Evolutionary conservation across 2,113 vertebrate genomes (phyloP).

Genomic region (Scalopus aquaticus): DNA sequence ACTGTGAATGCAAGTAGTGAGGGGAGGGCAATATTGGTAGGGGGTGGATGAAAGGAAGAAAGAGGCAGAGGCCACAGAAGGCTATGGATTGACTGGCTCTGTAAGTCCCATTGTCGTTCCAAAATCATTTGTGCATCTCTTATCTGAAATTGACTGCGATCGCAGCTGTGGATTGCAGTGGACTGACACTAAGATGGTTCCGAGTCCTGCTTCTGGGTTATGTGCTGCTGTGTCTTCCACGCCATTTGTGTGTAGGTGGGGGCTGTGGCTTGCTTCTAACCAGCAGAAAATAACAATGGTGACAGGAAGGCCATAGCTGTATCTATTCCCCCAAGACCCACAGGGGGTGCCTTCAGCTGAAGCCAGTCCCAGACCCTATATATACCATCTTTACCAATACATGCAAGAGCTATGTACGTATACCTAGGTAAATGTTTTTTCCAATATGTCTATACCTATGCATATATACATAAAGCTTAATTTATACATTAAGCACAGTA

Average conservation of each 20-base stretch:
- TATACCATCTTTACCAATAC: too few species aligned
- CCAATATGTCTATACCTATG: too few species aligned
- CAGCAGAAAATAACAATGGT: not conserved
- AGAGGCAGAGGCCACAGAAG: not conserved
- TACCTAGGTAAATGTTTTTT: too few species aligned
- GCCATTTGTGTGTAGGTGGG: not conserved
- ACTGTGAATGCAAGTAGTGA: not conserved
- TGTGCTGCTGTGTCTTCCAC: too few species aligned
- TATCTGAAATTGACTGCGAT: not conserved
- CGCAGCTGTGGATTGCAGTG: fast-evolving
- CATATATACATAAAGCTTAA: too few species aligned
- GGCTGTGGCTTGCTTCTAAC: not conserved
- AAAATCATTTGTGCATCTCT: not conserved
- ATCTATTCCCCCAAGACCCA: too few species aligned
- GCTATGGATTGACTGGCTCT: not conserved
- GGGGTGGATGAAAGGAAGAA: not conserved
- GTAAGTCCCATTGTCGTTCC: not conserved
- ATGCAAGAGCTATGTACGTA: too few species aligned
- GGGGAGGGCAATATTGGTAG: not conserved
- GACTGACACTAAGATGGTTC: not conserved
- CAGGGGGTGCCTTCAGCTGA: too few species aligned
- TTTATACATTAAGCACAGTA: too few species aligned
- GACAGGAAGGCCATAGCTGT: fast-evolving
- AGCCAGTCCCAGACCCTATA: too few species aligned
- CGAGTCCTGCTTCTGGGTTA: not conserved